Evolutionary conservation across 1,140 invertebrate species (phyloP), one percentile per base, ranked within the genome.

Genomic region (Hypothenemus hampei): DNA sequence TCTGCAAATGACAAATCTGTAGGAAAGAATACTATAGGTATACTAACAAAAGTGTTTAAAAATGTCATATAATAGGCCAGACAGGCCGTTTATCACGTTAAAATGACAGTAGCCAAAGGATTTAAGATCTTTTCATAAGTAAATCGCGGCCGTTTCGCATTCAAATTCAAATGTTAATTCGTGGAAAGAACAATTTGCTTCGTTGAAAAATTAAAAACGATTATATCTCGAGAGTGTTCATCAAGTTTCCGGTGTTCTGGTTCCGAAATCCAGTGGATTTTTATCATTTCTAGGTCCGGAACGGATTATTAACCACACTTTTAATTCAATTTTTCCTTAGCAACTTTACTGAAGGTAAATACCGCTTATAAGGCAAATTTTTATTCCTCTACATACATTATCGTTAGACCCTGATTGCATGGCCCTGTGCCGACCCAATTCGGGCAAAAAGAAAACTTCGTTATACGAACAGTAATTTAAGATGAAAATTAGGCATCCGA

Each of bases 381-480:
- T 54, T 45, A 10, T 45, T 41, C 21, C 43, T 39, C 16, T 47
- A 55, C 52, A 55, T 55, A 20, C 48, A 46, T 55, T 47, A 47
- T 33, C 52, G 47, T 55, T 47, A 55, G 37, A 15, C 22, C 44
- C n/a, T 55, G 52, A 55, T 55, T 55, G 52, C 52, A 35, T 26
- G 35, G 44, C 19, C 19, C 36, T 45, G 24, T 11, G 35, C 3
- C 13, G 13, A 35, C 51, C 31, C 41, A 51, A 51, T 51, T 37
- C 23, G 23, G 22, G 16, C 49, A 46, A 41, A 54, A 54, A 54
- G 51, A 54, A 54, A 55, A 35, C 44, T 55, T 55, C 47, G 47
- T 55, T 55, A 55, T 47, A 47, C 44, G 52, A 55, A 55, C 37
- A 50, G 46, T 56, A 48, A 59, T 59, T 59, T 56, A 54, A 56